Evolutionary conservation across 2,797 vertebrate genomes (phyloP).

Genomic region (Acropternis orthonyx): DNA sequence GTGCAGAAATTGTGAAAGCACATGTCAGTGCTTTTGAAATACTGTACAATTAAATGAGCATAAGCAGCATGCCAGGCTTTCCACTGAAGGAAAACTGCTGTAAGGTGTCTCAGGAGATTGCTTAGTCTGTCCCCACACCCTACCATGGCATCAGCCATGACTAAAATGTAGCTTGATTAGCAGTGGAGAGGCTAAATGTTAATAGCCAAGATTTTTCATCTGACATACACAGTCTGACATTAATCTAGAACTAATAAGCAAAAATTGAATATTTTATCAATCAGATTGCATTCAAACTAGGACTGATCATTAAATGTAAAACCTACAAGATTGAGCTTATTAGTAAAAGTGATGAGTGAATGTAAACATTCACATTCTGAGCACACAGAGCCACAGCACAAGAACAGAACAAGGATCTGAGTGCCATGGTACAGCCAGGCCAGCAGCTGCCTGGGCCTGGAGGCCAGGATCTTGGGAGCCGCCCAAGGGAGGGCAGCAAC

Average conservation of each 20-base stretch:
- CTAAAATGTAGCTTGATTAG: background rate
- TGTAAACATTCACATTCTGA: background rate
- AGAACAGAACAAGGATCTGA: background rate
- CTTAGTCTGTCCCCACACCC: background rate
- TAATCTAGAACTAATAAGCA: background rate
- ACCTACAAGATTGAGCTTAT: background rate
- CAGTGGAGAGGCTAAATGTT: background rate
- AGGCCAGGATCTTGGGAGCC: fast-evolving
- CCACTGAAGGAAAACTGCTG: background rate
- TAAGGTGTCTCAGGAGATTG: background rate
- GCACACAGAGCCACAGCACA: background rate
- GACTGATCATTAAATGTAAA: background rate
- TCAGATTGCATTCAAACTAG: background rate
- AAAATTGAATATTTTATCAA: slow-evolving; percentile 1
- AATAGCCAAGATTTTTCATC: background rate
- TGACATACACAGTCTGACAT: background rate
- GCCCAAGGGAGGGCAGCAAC: fast-evolving
- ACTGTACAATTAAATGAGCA: background rate
- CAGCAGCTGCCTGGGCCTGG: background rate
- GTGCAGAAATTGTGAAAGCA: background rate
- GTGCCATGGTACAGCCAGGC: fast-evolving
- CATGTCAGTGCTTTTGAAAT: background rate
- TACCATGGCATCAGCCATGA: background rate
- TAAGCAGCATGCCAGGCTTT: background rate
- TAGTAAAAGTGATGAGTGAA: background rate